These are phyloP conservation scores for Philhelius pedissequus DNA, from an alignment of 2,888 invertebrate species.

Conservation along the genomic window DNA sequence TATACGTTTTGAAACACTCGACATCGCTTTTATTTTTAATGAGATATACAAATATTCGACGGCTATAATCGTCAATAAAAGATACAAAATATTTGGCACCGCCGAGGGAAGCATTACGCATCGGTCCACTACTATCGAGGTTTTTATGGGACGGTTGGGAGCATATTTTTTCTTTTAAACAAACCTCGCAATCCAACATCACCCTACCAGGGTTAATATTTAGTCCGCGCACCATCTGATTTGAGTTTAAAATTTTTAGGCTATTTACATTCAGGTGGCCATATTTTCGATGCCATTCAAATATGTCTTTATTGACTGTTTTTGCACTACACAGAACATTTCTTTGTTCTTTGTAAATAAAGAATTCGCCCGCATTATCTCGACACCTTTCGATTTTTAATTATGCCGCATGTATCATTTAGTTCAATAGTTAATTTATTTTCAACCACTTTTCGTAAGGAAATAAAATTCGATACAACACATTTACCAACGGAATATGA, in stretches of 20 bases:
- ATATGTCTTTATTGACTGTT: no score
- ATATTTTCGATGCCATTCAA: slow-evolving; percentile 17
- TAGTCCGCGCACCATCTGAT: not conserved
- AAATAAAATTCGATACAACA: slow-evolving; percentile 39
- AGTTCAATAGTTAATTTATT: not conserved
- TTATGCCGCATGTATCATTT: not conserved
- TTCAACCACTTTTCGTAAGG: slow-evolving; percentile 15
- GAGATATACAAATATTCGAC: slow-evolving; percentile 48
- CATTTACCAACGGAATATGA: slow-evolving; percentile 5
- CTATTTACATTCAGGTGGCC: slow-evolving; percentile 35
- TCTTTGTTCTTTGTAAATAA: not conserved
- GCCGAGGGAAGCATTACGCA: slow-evolving; percentile 37
- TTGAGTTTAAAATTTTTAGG: not conserved
- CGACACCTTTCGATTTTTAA: not conserved
- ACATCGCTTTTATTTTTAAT: slow-evolving; percentile 62
- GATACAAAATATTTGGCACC: not conserved
- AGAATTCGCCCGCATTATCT: slow-evolving; percentile 10
- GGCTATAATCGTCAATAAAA: slow-evolving; percentile 21
- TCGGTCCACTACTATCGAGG: slow-evolving; percentile 29
- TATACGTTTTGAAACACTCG: slow-evolving; percentile 55
- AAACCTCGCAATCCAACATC: not conserved
- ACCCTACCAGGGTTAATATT: not conserved
- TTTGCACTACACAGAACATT: not conserved
- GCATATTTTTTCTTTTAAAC: not conserved
- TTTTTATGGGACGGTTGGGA: not conserved